phyloP scores from a whole-genome alignment of 2,888 invertebrate genomes.

The Ferdinandea cuprea region DNA sequence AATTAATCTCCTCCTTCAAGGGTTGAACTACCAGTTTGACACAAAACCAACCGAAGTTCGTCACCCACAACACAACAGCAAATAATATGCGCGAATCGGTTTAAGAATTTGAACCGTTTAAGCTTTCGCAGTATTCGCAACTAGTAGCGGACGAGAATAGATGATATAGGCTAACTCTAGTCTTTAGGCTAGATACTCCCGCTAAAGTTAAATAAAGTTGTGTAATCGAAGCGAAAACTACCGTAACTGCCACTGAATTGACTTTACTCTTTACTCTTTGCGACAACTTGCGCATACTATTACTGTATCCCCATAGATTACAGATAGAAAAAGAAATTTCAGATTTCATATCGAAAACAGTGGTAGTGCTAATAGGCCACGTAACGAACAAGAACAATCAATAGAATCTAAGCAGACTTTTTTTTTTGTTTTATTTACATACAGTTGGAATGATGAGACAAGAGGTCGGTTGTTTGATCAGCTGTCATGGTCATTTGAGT shows the following conservation, averaged over 20 bases:
- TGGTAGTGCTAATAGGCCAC: constrained; percentile 16
- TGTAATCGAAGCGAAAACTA: background rate
- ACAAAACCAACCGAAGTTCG: background rate
- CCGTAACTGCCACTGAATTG: background rate
- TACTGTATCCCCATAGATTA: too few relatives aligned
- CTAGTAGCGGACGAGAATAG: constrained; percentile 8
- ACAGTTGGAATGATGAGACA: background rate
- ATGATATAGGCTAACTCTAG: background rate
- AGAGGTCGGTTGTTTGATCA: constrained; percentile 2
- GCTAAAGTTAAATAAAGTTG: constrained; percentile 4
- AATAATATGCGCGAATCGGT: constrained; percentile 16
- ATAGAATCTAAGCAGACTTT: constrained; percentile 20
- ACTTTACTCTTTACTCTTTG: background rate
- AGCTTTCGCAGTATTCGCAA: constrained; percentile 2
- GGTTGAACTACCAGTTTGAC: constrained; percentile 14
- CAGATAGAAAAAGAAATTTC: constrained; percentile 4
- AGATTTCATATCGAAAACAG: constrained; percentile 29
- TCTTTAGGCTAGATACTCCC: too few relatives aligned
- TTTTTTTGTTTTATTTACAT: background rate
- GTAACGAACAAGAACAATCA: constrained; percentile 31
- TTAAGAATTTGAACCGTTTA: constrained; percentile 26
- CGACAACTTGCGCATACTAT: background rate
- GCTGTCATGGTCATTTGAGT: constrained; percentile 18
- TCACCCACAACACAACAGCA: background rate
- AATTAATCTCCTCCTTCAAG: background rate